Percentiles rank a stretch among this genome's conserved stretches.
phyloP scores from a whole-genome alignment of 2,888 invertebrate genomes.

The Eumerus sabulonum region DNA sequence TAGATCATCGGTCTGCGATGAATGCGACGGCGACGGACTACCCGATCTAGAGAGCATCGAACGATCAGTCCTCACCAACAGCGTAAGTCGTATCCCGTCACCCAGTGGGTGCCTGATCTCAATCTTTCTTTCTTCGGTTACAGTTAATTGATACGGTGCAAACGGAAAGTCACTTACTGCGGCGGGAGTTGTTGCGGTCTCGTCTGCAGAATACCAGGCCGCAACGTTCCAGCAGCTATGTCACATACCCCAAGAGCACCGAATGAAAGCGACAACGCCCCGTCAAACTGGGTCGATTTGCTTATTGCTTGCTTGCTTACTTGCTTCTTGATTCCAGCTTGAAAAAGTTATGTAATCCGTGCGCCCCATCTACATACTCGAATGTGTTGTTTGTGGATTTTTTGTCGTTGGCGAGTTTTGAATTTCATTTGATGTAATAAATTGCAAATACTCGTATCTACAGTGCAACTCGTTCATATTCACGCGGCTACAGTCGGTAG shows the following conservation, averaged over 20 bases:
- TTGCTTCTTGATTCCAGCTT: constrained; percentile 28
- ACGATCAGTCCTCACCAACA: constrained; percentile 73
- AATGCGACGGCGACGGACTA: constrained; percentile 69
- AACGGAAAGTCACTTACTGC: constrained; percentile 73
- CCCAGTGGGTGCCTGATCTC: too few species aligned
- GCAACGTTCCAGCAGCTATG: constrained; percentile 27
- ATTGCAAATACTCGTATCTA: constrained; percentile 21
- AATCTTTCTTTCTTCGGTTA: constrained; percentile 25
- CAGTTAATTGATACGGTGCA: constrained; percentile 74
- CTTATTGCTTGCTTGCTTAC: constrained; percentile 3
- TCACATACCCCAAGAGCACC: too few species aligned
- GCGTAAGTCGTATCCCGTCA: constrained; percentile 71
- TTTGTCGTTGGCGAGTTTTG: constrained; percentile 34
- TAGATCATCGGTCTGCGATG: constrained; percentile 68
- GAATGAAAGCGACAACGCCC: constrained; percentile 55
- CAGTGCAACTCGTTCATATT: too few species aligned
- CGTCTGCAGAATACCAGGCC: constrained; percentile 71
- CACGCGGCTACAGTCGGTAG: neutral
- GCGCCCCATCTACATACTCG: constrained; percentile 16
- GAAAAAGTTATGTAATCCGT: constrained; percentile 52
- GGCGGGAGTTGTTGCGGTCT: constrained; percentile 74
- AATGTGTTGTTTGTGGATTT: constrained; percentile 25
- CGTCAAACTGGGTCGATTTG: constrained; percentile 37
- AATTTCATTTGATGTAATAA: constrained; percentile 58
- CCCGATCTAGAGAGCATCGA: constrained; percentile 73